Evolutionary conservation across 2,113 vertebrate species (phyloP).

Genomic region (Mormoops blainvillei): DNA sequence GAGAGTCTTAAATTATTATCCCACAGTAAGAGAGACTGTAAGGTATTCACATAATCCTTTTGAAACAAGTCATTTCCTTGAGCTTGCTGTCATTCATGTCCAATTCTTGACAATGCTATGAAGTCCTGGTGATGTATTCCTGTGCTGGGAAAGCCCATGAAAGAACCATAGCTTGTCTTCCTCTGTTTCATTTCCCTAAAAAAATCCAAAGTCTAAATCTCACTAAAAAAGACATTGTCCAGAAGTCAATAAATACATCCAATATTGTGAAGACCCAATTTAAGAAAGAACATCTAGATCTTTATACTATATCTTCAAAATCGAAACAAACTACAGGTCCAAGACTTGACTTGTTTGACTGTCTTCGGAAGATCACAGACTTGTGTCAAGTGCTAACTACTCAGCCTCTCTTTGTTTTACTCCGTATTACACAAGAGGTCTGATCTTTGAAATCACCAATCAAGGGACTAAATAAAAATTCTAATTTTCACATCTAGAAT

Average conservation of each 20-base stretch:
- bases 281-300: not conserved
- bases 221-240: not conserved
- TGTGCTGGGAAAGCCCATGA: conserved; percentile 55
- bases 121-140: conserved; percentile 57
- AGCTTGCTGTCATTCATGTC: conserved; percentile 20
- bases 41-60: conserved; percentile 41
- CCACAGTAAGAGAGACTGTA: conserved; percentile 39
- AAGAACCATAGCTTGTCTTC: conserved; percentile 30
- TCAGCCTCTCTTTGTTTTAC: not conserved
- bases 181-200: conserved; percentile 38
- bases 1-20: not conserved
- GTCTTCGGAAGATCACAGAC: not conserved
- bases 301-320: not conserved
- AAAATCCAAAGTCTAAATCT: conserved; percentile 58
- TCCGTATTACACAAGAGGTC: not conserved
- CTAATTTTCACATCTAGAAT: not conserved
- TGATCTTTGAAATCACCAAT: not conserved
- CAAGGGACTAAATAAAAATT: not conserved
- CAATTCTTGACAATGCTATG: conserved; percentile 36
- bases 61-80: conserved; percentile 50
- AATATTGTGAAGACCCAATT: not conserved
- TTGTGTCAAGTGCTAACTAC: not conserved
- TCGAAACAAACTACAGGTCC: not conserved
- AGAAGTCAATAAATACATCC: not conserved
- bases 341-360: not conserved